These are phyloP conservation scores for Nephrotoma flavescens DNA, from an alignment of 2,888 invertebrate species.

Conservation along the genomic window DNA sequence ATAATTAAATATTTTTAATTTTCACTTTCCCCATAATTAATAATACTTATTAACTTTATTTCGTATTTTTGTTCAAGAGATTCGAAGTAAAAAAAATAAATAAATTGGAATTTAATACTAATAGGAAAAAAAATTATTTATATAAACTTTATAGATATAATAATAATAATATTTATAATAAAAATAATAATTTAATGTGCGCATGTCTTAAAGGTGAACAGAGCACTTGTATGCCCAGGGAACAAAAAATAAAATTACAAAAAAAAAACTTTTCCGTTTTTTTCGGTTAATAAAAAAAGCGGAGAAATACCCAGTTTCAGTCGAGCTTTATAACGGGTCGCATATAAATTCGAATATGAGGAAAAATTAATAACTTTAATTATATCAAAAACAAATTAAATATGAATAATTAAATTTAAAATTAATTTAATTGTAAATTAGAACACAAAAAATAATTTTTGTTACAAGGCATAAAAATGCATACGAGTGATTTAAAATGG, in stretches of 20 bases:
- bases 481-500: background rate
- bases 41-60: too few relatives aligned
- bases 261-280: background rate
- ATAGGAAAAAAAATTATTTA: background rate
- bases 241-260: conserved; percentile 5
- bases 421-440: background rate
- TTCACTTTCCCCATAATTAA: too few relatives aligned
- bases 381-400: background rate
- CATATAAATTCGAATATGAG: background rate
- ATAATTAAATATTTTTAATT: too few relatives aligned
- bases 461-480: background rate
- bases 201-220: background rate
- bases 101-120: too few relatives aligned
- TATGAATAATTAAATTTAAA: background rate
- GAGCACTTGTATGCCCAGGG: conserved; percentile 13
- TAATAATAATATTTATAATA: background rate
- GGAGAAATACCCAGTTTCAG: conserved; percentile 12
- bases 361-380: background rate
- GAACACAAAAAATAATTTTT: background rate
- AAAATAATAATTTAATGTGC: background rate
- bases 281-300: background rate
- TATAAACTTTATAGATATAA: background rate
- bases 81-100: too few relatives aligned
- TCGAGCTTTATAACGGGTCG: conserved; percentile 12
- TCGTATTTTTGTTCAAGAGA: too few relatives aligned